Base-by-base conservation (phyloP, 2,113 vertebrate genomes). In the Collichthys lucidus region DNA sequence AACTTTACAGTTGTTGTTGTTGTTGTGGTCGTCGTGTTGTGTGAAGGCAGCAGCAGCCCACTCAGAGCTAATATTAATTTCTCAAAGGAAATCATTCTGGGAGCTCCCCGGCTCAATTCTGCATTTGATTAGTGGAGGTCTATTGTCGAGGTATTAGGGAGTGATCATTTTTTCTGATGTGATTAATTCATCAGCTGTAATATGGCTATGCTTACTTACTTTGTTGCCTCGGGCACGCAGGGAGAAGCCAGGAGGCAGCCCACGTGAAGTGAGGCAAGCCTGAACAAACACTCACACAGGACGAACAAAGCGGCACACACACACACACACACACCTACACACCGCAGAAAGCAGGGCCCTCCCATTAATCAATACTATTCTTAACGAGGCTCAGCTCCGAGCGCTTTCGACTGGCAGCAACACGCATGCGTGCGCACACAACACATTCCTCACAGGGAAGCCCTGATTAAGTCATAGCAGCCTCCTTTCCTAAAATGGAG, bases 401-500 rank as follows among this genome's bases (percentile, higher is more conserved):
- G 35, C 35, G 35, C 35, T 40, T 67, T 65, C 47, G 29, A 44
- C 50, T 11, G 15, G 26, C 82, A 76, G 49, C 24, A 71, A 11
- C 31, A 15, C 47, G 24, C 80, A 69, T 35, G 12, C 55, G 19
- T 15, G 3, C 53, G 15, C 57, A 59, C 47, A 17, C 68, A 65
- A 9, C 69, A 62, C 88, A 87, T 84, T 77, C 55, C 74, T 88
- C 83, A 86, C 79, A 93, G 90, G 86, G 88, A 91, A 90, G 91
- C 85, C 92, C 91, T 88, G 89, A 91, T 93, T 92, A 92, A 90
- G 92, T 92, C 91, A 92, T 40, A 31, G 66, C 84, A 72, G 74
- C 80, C 74, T 81, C 84, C 72, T 70, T 67, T 81, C 87, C 86
- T 79, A 72, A 86, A 90, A 88, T 83, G 85, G 79, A 90, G 75